Evolutionary conservation across 2,888 invertebrate species (phyloP).

Genomic region (Dicyrtomina minuta): DNA sequence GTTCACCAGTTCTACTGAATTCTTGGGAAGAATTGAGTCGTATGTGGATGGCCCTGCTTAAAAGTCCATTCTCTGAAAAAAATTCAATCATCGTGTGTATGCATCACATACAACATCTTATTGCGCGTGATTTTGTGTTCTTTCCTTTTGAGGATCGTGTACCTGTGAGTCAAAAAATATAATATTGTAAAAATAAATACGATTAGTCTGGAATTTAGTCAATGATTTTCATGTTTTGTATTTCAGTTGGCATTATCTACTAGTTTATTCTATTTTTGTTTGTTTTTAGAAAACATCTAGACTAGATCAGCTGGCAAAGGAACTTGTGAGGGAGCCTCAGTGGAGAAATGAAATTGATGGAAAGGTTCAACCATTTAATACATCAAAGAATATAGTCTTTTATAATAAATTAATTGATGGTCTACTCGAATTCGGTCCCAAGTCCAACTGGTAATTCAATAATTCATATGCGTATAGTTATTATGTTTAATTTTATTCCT

Average conservation of each 20-base stretch:
- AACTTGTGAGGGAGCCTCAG: conserved; percentile 13
- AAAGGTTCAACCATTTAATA: conserved; percentile 8
- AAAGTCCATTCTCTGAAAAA: conserved; percentile 81
- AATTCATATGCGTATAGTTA: too few relatives aligned
- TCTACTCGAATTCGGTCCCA: conserved; percentile 26
- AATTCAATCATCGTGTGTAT: conserved; percentile 68
- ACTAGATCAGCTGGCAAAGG: not conserved
- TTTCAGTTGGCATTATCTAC: too few relatives aligned
- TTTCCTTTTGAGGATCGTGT: conserved; percentile 45
- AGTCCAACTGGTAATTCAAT: conserved; percentile 11
- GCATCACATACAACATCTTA: conserved; percentile 54
- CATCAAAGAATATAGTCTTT: conserved; percentile 1
- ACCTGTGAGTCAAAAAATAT: conserved; percentile 40
- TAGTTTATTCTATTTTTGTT: not conserved
- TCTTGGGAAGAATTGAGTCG: conserved; percentile 71
- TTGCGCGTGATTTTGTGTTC: conserved; percentile 50
- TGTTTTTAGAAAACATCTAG: conserved; percentile 11
- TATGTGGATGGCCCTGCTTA: conserved; percentile 77
- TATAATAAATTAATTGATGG: conserved; percentile 28
- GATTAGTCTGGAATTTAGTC: too few relatives aligned
- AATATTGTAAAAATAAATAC: too few relatives aligned
- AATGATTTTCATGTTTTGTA: too few relatives aligned
- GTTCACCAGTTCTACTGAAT: conserved; percentile 49
- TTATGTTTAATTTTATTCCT: too few relatives aligned
- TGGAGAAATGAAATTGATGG: not conserved